Conservation (phyloP, 2,888 invertebrate species). For the Epistrophe grossulariae region DNA sequence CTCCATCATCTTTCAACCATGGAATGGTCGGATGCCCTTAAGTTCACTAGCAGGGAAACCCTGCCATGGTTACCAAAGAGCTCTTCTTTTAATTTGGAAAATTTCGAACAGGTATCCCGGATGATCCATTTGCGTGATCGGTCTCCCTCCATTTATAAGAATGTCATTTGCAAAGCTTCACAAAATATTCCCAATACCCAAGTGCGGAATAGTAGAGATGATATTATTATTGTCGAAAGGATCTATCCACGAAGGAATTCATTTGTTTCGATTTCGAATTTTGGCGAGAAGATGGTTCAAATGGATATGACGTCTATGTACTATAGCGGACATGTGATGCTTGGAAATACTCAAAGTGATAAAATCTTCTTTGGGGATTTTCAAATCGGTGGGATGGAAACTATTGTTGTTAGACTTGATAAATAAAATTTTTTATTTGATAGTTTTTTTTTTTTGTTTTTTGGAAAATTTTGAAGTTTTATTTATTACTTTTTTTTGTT, state of each 20-base stretch:
- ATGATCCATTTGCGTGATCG: slow-evolving; percentile 86
- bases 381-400: slow-evolving; percentile 86
- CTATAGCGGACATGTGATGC: slow-evolving; percentile 87
- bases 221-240: slow-evolving; percentile 89
- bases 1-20: slow-evolving; percentile 89
- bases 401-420: slow-evolving; percentile 87
- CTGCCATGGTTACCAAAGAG: slow-evolving; percentile 88
- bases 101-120: slow-evolving; percentile 85
- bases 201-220: slow-evolving; percentile 87
- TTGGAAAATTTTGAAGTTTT: slow-evolving; percentile 21
- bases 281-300: slow-evolving; percentile 86
- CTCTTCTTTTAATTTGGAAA: slow-evolving; percentile 85
- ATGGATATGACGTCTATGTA: slow-evolving; percentile 90
- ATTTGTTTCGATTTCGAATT: slow-evolving; percentile 90
- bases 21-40: slow-evolving; percentile 85
- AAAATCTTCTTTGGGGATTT: slow-evolving; percentile 84
- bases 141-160: slow-evolving; percentile 90
- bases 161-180: slow-evolving; percentile 88
- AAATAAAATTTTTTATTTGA: slow-evolving; percentile 82
- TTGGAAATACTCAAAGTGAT: slow-evolving; percentile 77
- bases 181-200: slow-evolving; percentile 88
- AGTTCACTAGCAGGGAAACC: slow-evolving; percentile 85
- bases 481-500: neutral
- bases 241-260: slow-evolving; percentile 92
- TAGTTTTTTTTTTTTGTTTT: slow-evolving; percentile 20